phyloP scores from a whole-genome alignment of 1,140 invertebrate genomes.

The Ditylenchus dipsaci region DNA sequence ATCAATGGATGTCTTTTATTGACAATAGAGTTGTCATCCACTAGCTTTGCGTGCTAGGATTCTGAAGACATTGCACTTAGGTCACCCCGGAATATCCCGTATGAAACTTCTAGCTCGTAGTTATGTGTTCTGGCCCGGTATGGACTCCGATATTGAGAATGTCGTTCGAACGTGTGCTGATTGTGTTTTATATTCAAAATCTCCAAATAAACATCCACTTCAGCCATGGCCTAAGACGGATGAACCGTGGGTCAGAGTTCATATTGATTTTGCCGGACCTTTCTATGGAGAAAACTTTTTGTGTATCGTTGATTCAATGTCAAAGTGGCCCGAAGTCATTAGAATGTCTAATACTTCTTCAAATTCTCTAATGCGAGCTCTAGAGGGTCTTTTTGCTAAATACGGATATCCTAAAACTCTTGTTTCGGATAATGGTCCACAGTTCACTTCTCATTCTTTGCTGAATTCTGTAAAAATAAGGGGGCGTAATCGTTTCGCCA shows the following conservation, averaged over 20 bases:
- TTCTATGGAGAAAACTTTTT: not conserved
- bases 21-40: constrained; percentile 59
- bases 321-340: too few relatives aligned
- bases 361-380: too few relatives aligned
- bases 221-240: constrained; percentile 6
- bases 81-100: constrained; percentile 62
- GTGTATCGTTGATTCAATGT: too few relatives aligned
- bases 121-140: constrained; percentile 12
- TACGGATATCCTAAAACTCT: too few relatives aligned
- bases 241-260: constrained; percentile 10
- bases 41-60: constrained; percentile 54
- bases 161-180: constrained; percentile 10
- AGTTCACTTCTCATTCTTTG: too few relatives aligned
- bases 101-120: constrained; percentile 63
- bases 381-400: too few relatives aligned
- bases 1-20: constrained; percentile 24
- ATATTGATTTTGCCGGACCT: constrained; percentile 14
- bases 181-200: not conserved
- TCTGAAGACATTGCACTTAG: constrained; percentile 60
- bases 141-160: constrained; percentile 18
- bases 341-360: too few relatives aligned
- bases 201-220: constrained; percentile 12
- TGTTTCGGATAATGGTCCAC: too few relatives aligned
- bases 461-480: too few relatives aligned
- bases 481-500: too few relatives aligned